Evolutionary conservation across 2,888 invertebrate genomes (phyloP).

Genomic region (Bhutanitis thaidina): DNA sequence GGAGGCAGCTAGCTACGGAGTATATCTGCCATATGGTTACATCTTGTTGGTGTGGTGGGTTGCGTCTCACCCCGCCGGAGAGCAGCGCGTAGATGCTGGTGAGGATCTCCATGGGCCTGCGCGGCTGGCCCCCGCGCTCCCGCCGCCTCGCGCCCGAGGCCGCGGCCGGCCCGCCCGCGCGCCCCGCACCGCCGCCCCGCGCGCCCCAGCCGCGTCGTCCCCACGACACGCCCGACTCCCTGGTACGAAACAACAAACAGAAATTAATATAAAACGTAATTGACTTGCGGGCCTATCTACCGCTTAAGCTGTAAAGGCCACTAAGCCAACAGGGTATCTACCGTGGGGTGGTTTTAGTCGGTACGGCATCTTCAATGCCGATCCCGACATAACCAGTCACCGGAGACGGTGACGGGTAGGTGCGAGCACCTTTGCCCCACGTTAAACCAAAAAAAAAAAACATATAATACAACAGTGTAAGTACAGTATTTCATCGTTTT

Average conservation of each 20-base stretch:
- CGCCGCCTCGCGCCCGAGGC: conserved; percentile 67
- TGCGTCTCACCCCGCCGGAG: conserved; percentile 63
- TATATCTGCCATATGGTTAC: conserved; percentile 16
- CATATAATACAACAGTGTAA: no score
- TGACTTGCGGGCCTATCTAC: no score
- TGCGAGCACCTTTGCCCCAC: no score
- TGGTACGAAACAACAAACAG: conserved; percentile 25
- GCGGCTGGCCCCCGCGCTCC: conserved; percentile 66
- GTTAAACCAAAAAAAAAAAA: no score
- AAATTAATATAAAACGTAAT: not conserved
- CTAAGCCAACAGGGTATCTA: no score
- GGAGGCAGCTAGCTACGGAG: conserved; percentile 3
- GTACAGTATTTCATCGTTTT: no score
- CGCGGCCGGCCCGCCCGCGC: conserved; percentile 43
- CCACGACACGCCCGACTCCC: conserved; percentile 67
- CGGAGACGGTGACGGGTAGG: no score
- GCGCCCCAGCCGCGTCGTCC: conserved; percentile 42
- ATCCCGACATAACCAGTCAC: no score
- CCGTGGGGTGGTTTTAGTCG: no score
- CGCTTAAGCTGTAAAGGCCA: no score
- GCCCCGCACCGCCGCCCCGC: conserved; percentile 46
- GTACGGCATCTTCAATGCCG: no score
- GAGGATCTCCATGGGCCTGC: conserved; percentile 77
- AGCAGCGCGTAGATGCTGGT: conserved; percentile 76
- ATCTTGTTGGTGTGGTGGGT: conserved; percentile 18